Conservation (phyloP, 2,113 vertebrate genomes). For the Illadopsis cleaveri region DNA sequence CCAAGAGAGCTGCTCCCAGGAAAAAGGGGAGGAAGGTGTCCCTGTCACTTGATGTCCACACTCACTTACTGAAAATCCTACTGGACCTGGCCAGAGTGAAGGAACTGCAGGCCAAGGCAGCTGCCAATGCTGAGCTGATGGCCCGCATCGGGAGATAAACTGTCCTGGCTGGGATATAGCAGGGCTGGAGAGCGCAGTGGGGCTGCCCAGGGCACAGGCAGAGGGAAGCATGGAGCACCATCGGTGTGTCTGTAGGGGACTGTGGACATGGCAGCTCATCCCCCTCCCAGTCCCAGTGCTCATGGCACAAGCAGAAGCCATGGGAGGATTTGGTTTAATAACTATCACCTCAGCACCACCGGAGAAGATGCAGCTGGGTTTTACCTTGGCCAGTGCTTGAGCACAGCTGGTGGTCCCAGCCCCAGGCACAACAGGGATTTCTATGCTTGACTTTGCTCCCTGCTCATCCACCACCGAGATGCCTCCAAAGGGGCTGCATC, state of each 20-base stretch:
- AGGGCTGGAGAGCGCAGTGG: fast-evolving
- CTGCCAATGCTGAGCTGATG: slow-evolving; percentile 83
- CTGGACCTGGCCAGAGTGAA: slow-evolving; percentile 84
- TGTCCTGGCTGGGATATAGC: fast-evolving
- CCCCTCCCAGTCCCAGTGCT: fast-evolving
- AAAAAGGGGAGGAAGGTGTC: slow-evolving; percentile 76
- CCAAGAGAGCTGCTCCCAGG: neutral
- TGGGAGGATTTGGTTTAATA: neutral
- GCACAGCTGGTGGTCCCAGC: neutral
- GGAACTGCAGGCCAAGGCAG: slow-evolving; percentile 81
- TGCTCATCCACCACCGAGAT: fast-evolving
- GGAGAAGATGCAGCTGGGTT: neutral
- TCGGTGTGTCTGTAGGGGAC: neutral
- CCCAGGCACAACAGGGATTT: neutral
- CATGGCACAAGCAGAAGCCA: neutral
- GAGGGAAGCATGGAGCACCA: fast-evolving
- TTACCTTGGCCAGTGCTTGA: neutral
- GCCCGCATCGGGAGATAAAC: slow-evolving; percentile 80
- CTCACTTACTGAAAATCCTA: slow-evolving; percentile 80
- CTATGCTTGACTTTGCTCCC: neutral
- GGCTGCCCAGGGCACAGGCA: fast-evolving
- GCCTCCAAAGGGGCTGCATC: neutral
- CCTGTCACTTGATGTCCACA: slow-evolving; percentile 83
- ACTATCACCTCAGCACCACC: neutral
- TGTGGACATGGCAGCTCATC: fast-evolving